These are phyloP conservation scores for Spea hammondii DNA, from an alignment of 2,797 vertebrate genomes.

Conservation along the genomic window DNA sequence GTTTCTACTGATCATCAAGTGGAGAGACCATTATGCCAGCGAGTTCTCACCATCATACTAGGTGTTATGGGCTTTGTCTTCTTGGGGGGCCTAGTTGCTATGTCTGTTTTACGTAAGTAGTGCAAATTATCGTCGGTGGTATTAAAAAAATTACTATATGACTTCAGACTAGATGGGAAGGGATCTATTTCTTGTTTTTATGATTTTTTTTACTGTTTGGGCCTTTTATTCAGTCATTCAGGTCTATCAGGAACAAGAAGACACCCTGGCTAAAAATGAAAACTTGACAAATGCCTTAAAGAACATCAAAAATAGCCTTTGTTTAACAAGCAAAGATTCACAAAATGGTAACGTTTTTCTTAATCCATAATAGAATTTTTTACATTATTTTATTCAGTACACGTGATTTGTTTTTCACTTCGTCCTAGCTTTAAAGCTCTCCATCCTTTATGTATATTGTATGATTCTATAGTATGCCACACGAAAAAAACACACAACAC, in stretches of 20 bases:
- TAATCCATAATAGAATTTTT: too few species aligned
- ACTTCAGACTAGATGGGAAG: too few species aligned
- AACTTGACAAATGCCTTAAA: background rate
- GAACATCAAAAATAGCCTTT: constrained; percentile 6
- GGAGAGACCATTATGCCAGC: background rate
- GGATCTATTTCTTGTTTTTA: too few species aligned
- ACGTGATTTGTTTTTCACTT: too few species aligned
- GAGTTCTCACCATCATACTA: background rate
- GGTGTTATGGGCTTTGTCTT: background rate
- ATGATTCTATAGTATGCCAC: too few species aligned
- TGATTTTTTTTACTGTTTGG: too few species aligned
- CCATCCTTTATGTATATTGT: too few species aligned
- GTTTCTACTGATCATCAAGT: background rate
- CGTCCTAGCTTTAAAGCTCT: too few species aligned
- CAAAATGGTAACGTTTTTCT: background rate
- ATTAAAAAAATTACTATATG: too few species aligned
- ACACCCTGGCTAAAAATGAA: background rate
- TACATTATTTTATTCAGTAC: too few species aligned
- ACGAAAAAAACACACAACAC: too few species aligned
- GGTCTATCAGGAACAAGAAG: background rate
- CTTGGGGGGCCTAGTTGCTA: background rate
- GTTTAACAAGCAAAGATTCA: background rate
- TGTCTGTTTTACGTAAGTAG: constrained; percentile 27
- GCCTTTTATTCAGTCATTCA: constrained; percentile 1
- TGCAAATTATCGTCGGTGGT: background rate